Evolutionary conservation across 2,113 vertebrate species (phyloP).

Genomic region (Pelecanus crispus): DNA sequence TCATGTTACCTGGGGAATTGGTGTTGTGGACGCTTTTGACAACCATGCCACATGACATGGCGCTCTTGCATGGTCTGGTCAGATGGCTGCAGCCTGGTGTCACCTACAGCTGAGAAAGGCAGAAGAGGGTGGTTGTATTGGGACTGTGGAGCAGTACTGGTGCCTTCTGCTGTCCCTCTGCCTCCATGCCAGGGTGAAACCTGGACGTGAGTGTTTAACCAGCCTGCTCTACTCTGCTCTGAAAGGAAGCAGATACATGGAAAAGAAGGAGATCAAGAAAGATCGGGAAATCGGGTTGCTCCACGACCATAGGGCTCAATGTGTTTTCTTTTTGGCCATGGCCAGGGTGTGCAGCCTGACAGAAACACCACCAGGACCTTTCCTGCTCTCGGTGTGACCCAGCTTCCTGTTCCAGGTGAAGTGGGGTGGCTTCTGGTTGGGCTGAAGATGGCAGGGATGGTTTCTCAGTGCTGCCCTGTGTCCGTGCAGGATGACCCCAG

Average conservation of each 20-base stretch:
- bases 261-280: not conserved
- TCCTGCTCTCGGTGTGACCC: not conserved
- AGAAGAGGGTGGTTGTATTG: not conserved
- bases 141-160: not conserved
- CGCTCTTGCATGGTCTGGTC: fast-evolving
- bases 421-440: not conserved
- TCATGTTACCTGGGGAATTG: not conserved
- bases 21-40: not conserved
- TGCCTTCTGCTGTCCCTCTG: not conserved
- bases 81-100: not conserved
- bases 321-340: not conserved
- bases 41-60: fast-evolving
- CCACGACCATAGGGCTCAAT: not conserved
- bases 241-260: not conserved
- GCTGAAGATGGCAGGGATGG: not conserved
- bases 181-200: not conserved
- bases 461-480: not conserved
- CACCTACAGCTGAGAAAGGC: not conserved
- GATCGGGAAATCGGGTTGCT: not conserved
- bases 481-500: not conserved
- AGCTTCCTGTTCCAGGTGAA: not conserved
- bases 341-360: not conserved
- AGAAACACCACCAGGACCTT: not conserved
- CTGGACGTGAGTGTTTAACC: not conserved
- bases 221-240: not conserved